These are phyloP conservation scores for Entomobrya proxima DNA, from an alignment of 2,888 invertebrate genomes.

Conservation along the genomic window DNA sequence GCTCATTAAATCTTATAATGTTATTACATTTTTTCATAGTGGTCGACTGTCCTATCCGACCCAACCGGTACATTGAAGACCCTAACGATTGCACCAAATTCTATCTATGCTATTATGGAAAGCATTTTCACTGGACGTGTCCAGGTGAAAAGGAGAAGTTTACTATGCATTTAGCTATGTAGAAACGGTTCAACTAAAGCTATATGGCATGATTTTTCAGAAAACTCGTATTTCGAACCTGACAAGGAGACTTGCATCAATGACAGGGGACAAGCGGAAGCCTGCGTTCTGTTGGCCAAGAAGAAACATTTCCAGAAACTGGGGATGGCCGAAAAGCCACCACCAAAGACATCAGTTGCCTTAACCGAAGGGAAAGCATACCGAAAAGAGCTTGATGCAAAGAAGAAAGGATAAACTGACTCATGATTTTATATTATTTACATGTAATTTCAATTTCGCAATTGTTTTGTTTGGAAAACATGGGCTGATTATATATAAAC, in stretches of 20 bases:
- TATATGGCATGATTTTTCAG: conserved; percentile 33
- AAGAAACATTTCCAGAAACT: conserved; percentile 20
- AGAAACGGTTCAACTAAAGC: too few species aligned
- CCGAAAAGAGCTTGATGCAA: not conserved
- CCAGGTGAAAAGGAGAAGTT: conserved; percentile 35
- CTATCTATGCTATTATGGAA: conserved; percentile 70
- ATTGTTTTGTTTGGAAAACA: too few species aligned
- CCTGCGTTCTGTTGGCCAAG: conserved; percentile 36
- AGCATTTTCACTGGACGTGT: conserved; percentile 67
- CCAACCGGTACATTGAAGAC: conserved; percentile 67
- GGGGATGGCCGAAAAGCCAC: not conserved
- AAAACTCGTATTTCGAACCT: conserved; percentile 61
- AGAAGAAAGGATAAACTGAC: conserved; percentile 1
- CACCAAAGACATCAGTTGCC: conserved; percentile 39
- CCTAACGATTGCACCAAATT: conserved; percentile 70
- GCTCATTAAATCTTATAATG: not conserved
- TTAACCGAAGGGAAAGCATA: conserved; percentile 25
- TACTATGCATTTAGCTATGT: not conserved
- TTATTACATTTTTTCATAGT: conserved; percentile 20
- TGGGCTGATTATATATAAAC: too few species aligned
- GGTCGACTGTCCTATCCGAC: conserved; percentile 56
- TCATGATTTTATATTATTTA: too few species aligned
- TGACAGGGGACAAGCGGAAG: conserved; percentile 56
- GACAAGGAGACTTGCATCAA: conserved; percentile 57
- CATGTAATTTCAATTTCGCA: too few species aligned